A percentile compares a stretch with the other conserved stretches of the same genome.
Conservation (phyloP, 92 coral and sea anemone genomes). For the Phenganax stokvisi region DNA sequence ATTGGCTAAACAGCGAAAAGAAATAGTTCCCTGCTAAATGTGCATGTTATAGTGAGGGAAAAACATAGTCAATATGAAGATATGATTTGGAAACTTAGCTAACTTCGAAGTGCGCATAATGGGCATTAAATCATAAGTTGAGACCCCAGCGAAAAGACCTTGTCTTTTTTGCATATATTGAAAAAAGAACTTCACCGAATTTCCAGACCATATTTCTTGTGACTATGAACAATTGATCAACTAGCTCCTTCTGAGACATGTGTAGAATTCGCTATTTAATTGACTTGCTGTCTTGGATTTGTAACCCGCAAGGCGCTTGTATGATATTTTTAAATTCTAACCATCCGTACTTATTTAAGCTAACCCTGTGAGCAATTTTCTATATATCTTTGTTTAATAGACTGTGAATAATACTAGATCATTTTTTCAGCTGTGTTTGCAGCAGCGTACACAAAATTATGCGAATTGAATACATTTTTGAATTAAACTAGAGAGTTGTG, state of each 20-base stretch:
- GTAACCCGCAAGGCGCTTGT: slow-evolving; percentile 27
- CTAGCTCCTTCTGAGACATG: background rate
- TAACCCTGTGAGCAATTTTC: slow-evolving; percentile 6
- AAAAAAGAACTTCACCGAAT: too few relatives aligned
- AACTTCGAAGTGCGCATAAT: too few relatives aligned
- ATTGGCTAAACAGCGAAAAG: too few relatives aligned
- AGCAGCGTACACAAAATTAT: background rate
- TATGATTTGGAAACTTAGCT: too few relatives aligned
- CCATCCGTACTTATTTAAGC: slow-evolving; percentile 31
- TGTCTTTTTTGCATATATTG: too few relatives aligned
- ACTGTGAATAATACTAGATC: slow-evolving; percentile 20
- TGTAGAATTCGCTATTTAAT: slow-evolving; percentile 33
- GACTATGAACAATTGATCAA: background rate
- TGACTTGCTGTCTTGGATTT: slow-evolving; percentile 33
- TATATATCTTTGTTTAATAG: slow-evolving; percentile 31
- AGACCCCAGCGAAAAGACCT: too few relatives aligned
- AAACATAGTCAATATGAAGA: too few relatives aligned
- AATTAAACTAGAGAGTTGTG: background rate
- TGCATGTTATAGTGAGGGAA: too few relatives aligned
- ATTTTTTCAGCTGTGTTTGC: too few relatives aligned
- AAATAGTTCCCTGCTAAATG: too few relatives aligned
- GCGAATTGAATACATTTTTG: slow-evolving; percentile 20
- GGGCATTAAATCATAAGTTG: too few relatives aligned
- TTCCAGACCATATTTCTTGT: background rate
- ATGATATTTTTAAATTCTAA: slow-evolving; percentile 33